Conservation (phyloP, 2,113 vertebrate species). For the Benitochromis conjunctus region DNA sequence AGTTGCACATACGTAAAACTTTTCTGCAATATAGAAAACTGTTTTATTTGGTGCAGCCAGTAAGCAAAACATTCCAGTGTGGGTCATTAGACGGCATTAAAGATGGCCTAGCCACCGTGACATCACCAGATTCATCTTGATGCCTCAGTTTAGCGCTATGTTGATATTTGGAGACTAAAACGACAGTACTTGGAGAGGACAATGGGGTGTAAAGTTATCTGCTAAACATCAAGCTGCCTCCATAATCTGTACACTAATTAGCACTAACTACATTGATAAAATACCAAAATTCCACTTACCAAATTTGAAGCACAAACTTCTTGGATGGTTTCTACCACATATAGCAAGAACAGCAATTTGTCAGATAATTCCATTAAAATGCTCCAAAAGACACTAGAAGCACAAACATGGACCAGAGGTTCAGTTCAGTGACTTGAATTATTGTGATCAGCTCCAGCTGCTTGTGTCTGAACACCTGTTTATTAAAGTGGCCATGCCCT, state of each 20-base stretch:
- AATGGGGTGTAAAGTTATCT: background rate
- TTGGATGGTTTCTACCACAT: no score
- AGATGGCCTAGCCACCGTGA: background rate
- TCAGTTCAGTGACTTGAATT: background rate
- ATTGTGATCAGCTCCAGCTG: background rate
- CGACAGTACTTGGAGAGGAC: background rate
- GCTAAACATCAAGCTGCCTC: background rate
- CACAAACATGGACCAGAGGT: background rate
- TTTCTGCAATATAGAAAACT: background rate
- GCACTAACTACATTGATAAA: background rate
- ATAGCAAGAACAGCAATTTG: background rate
- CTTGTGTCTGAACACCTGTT: background rate
- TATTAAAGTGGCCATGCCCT: background rate
- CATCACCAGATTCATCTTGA: background rate
- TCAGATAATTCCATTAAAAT: background rate
- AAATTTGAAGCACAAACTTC: background rate
- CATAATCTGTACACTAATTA: background rate
- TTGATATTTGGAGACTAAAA: no score
- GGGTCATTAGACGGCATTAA: background rate
- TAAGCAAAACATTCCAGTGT: background rate
- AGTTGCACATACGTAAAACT: background rate
- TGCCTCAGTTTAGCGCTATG: background rate
- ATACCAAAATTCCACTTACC: background rate
- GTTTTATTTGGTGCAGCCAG: background rate
- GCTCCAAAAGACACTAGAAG: background rate